Evolutionary conservation across 2,888 invertebrate genomes (phyloP), one percentile per base, ranked within the genome.

Genomic region (Phoenoteleia sp.): DNA sequence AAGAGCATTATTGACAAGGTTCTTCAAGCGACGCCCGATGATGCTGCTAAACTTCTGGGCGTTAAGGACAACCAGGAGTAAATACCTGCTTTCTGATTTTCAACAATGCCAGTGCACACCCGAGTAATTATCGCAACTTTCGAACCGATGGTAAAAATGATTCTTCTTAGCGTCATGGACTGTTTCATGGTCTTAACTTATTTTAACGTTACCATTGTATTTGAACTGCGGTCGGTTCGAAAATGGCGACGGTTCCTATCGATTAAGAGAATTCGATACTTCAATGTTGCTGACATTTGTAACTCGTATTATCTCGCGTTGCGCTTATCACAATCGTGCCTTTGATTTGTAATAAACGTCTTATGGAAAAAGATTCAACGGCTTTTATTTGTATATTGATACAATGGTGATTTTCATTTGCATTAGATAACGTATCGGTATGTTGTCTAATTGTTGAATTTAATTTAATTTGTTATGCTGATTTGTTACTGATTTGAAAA

Each of bases 11-110:
- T 99, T 71, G 98, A 98, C 91, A 96, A 97, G 93, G 95, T 97
- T 86, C 95, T 98, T 33, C 95, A 96, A 2, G 97, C 97, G 25
- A 96, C 97, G 0, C 96, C 98, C 29, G 96, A 96, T 87, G 98
- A 98, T 92, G 98, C 98, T 23, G 98, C 98, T 0, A 97, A 98
- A 92, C 95, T 98, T 86, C 94, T 98, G 23, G 97, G 98, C 23
- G 97, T 98, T 66, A 97, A 97, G 85, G 97, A 96, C 84, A 94
- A 94, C 87, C 94, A 94, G 54, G 93, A 93, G 82, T 93, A 85
- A 91, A 84, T 2, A 19, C 33, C 17, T 36, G 29, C n/a, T 25
- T 1, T 45, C 21, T 17, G 13, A 33, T 9, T 62, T 42, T 36
- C n/a, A 17, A 47, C 47, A 29, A 67, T 45, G 54, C 23, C 58